Base-by-base conservation (phyloP, 92 coral and sea anemone species). In the Anthopleura xanthogrammica region DNA sequence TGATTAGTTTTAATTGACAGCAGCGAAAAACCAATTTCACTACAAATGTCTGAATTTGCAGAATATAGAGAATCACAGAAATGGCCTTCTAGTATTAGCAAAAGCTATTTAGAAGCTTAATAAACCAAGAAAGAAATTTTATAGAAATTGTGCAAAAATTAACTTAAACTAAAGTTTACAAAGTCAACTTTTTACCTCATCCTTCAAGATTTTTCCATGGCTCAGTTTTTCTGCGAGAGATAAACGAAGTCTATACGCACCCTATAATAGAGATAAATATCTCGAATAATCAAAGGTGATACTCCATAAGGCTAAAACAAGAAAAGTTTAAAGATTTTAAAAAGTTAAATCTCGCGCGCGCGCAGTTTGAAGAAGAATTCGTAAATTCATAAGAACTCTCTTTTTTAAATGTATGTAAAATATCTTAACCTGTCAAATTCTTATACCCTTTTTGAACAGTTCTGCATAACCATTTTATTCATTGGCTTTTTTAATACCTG, bases 401-500 rank as follows among this genome's bases (percentile, higher is more conserved):
- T 7, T 12, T 73, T 73, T 39, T 36, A 19, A 7, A 7, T 74
- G 48, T n/a, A 17, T 7, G 19, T 24, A 74, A 41, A 11, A 74
- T 36, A 73, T 7, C 2, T 16, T 11, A 9, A 9, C 10, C 13
- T 74, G n/a, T 74, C 5, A 46, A 46, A 36, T 74, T 74, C 55
- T 19, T 29, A 2, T 9, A 1, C 12, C 13, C 20, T 58, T 58
- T 19, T 19, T 16, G 13, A 14, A 19, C 20, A 58, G 4, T 58
- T 16, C 5, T 19, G 64, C 17, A 58, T 29, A 14, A 58, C 20
- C 17, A 58, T 58, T 16, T 16, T 58, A 16, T 58, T 40, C 16
- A 74, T 29, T 46, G 16, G 40, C 50, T 13, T 12, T 23, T 12
- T 41, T 6, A 23, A 1, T 86, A 91, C 95, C 92, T 91, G 92